phyloP scores from a whole-genome alignment of 2,113 vertebrate genomes.

The Microcebus murinus region DNA sequence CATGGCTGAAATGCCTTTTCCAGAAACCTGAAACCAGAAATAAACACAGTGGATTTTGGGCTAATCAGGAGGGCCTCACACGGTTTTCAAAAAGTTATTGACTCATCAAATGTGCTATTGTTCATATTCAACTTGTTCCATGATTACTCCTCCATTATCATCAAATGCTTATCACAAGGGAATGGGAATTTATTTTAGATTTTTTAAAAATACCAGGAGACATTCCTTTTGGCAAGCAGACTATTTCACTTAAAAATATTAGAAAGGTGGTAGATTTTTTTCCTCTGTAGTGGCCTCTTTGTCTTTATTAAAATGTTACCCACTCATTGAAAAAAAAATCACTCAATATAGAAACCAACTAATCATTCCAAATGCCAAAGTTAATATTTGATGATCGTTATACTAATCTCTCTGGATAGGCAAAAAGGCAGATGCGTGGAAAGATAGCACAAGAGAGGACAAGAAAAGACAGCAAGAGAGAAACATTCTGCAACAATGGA shows the following conservation, averaged over 20 bases:
- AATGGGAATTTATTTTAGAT: neutral
- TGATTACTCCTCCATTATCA: neutral
- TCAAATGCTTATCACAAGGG: neutral
- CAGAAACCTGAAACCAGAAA: conserved; percentile 25
- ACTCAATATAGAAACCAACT: neutral
- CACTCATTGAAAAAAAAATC: neutral
- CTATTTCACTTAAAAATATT: neutral
- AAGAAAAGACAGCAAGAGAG: neutral
- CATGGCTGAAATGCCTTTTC: conserved; percentile 40
- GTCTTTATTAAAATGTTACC: neutral
- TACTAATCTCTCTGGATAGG: neutral
- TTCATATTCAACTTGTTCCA: neutral
- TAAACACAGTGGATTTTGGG: neutral
- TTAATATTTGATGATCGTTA: neutral
- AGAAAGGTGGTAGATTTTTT: neutral
- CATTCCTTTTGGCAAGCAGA: neutral
- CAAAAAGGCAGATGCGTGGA: neutral
- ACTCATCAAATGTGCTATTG: neutral
- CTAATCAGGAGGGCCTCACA: neutral
- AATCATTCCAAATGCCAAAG: neutral
- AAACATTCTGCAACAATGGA: neutral
- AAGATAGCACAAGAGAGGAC: neutral
- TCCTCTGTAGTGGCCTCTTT: neutral
- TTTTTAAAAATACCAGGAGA: neutral
- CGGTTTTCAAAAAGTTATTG: neutral